Evolutionary conservation across 2,797 vertebrate species (phyloP).

Genomic region (Alosa sapidissima): DNA sequence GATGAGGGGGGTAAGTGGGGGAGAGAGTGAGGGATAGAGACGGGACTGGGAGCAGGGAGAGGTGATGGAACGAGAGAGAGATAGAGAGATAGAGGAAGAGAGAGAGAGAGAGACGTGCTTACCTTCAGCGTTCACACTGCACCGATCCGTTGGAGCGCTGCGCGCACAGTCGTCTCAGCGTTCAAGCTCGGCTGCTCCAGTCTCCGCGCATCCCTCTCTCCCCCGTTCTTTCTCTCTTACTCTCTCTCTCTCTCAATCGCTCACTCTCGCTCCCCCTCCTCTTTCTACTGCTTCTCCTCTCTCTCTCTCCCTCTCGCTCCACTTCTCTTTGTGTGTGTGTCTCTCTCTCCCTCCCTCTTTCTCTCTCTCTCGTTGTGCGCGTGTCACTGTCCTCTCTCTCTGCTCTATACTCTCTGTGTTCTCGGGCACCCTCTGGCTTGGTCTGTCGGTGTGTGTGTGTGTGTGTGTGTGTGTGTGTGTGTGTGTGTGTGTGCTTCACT

Average conservation of each 20-base stretch:
- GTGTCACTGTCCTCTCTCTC: background rate
- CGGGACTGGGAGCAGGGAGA: background rate
- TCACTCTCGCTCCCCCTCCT: background rate
- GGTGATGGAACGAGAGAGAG: background rate
- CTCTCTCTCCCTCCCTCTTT: background rate
- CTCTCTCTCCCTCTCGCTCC: constrained; percentile 36
- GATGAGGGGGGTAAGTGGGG: background rate
- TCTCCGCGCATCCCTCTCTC: constrained; percentile 34
- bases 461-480: background rate
- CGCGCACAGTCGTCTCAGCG: constrained; percentile 23
- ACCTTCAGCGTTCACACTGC: constrained; percentile 19
- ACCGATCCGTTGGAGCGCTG: constrained; percentile 11
- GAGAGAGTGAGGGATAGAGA: background rate
- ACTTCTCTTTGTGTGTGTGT: constrained; percentile 55
- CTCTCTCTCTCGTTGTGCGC: constrained; percentile 45
- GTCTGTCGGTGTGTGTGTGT: background rate
- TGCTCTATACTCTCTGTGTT: background rate
- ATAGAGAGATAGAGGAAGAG: background rate
- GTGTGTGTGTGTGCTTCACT: constrained; percentile 7
- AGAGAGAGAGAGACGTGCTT: constrained; percentile 7
- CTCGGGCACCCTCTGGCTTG: constrained; percentile 6
- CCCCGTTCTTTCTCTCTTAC: constrained; percentile 50
- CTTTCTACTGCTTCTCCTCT: constrained; percentile 9
- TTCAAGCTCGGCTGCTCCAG: constrained; percentile 13
- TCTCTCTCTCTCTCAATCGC: constrained; percentile 30